Base-by-base conservation (phyloP, 2,888 invertebrate genomes). In the Tinea pellionella region DNA sequence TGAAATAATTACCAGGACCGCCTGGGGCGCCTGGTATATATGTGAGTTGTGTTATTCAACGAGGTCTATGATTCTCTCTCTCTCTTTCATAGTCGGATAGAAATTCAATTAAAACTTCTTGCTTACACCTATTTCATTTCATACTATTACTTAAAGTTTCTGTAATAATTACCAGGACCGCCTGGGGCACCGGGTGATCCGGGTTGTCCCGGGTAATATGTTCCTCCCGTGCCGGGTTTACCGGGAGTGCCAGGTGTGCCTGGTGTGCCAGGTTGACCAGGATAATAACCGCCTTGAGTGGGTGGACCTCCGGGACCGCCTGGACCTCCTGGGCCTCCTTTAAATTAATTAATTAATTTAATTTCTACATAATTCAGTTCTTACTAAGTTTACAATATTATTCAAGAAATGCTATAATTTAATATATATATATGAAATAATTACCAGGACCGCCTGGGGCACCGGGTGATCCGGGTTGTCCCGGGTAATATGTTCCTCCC, bases 251-350 rank as follows among this genome's bases (percentile, higher is more conserved):
- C 66, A 58, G 72, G 73, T 7, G 60, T 57, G 12, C 64, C 66
- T 59, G 82, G 85, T 32, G 68, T 72, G 43, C 74, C 74, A 42
- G 73, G 72, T 60, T 66, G 62, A 12, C 66, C 61, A 63, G 65
- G 61, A 65, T 74, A 3, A 65, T 68, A 6, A 65, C 62, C 32
- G 71, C 73, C 11, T 60, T 32, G 15, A 32, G 58, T 58, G 32
- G 58, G 58, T 30, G 71, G 70, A 16, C 70, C 73, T 0, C 63
- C 73, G 13, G 83, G 83, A 12, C 53, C 16, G 0, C 68, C 68
- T 2, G 67, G 67, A 0, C 62, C 53, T 53, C 53, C 53, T 24
- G 53, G 24, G 9, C 53, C 53, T 19, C 53, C 53, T 53, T 47
- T n/a, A n/a, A n/a, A n/a, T n/a, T n/a, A n/a, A n/a, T n/a, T n/a